Evolutionary conservation across 2,888 invertebrate species (phyloP).

Genomic region (Heliconius hortense): DNA sequence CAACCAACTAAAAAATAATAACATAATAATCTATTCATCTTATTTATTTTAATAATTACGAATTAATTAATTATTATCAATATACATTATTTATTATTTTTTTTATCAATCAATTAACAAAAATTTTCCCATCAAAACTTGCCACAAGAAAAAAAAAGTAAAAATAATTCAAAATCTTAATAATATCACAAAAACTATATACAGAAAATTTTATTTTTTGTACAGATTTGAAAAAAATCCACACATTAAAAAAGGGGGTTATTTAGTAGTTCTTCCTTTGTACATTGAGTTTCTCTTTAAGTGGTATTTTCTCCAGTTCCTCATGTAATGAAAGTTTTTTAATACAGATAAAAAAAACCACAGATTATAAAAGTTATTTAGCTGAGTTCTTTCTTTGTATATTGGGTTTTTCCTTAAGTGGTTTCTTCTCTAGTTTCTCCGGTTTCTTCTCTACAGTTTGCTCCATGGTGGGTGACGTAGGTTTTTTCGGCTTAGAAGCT

Average conservation of each 20-base stretch:
- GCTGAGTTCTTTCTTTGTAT: conserved; percentile 66
- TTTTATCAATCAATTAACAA: conserved; percentile 2
- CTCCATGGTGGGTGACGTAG: conserved; percentile 50
- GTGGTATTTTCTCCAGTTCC: not conserved
- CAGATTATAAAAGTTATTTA: conserved; percentile 51
- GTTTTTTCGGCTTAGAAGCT: conserved; percentile 69
- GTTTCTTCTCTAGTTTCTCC: conserved; percentile 44
- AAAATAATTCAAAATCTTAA: conserved; percentile 22
- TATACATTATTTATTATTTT: conserved; percentile 33
- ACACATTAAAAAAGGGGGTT: not conserved
- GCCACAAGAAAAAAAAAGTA: conserved; percentile 22
- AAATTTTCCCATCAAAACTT: conserved; percentile 31
- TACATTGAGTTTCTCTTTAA: not conserved
- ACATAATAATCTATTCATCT: conserved; percentile 10
- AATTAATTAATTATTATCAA: conserved; percentile 24
- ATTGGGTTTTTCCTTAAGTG: conserved; percentile 40
- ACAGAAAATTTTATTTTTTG: conserved; percentile 13
- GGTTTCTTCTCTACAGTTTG: conserved; percentile 40
- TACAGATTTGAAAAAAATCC: not conserved
- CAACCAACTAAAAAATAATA: conserved; percentile 21
- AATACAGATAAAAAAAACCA: not conserved
- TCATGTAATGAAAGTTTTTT: not conserved
- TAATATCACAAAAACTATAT: conserved; percentile 38
- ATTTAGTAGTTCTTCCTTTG: not conserved
- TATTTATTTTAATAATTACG: conserved; percentile 26